phyloP scores from a whole-genome alignment of 2,888 invertebrate species.

The Eupeodes latifasciatus region DNA sequence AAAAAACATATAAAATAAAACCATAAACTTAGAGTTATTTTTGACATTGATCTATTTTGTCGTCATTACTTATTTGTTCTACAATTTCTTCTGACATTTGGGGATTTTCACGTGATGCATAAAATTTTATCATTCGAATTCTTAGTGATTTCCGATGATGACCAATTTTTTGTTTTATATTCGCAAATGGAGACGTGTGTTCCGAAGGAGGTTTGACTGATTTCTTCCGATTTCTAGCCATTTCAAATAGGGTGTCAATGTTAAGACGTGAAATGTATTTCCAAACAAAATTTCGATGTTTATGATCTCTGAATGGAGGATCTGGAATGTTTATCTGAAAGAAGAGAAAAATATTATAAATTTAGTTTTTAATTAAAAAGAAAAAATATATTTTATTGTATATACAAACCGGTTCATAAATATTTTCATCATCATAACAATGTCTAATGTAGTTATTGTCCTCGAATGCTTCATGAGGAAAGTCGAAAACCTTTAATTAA shows the following conservation, averaged over 20 bases:
- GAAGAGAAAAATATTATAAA: conserved; percentile 36
- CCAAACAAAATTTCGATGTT: conserved; percentile 77
- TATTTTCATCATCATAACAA: conserved; percentile 79
- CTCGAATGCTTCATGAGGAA: conserved; percentile 62
- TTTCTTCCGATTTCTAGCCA: conserved; percentile 77
- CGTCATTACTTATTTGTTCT: conserved; percentile 16
- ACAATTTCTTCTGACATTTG: conserved; percentile 43
- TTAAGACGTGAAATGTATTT: conserved; percentile 79
- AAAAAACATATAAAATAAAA: not conserved
- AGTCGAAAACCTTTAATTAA: conserved; percentile 77
- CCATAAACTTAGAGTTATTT: not conserved
- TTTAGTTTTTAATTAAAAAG: not conserved
- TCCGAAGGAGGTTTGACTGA: conserved; percentile 39
- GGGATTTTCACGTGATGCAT: conserved; percentile 70
- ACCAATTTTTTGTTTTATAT: conserved; percentile 79
- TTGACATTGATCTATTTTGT: conserved; percentile 27
- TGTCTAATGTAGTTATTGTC: conserved; percentile 40
- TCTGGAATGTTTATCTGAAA: conserved; percentile 79
- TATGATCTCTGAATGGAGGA: conserved; percentile 46
- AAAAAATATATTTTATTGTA: not conserved
- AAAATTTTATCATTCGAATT: conserved; percentile 79
- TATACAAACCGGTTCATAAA: conserved; percentile 80
- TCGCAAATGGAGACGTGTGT: conserved; percentile 78
- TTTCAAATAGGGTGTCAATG: conserved; percentile 78
- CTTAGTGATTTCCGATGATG: conserved; percentile 80